Evolutionary conservation across 1,140 invertebrate species (phyloP).

Genomic region (Anastrepha ludens): DNA sequence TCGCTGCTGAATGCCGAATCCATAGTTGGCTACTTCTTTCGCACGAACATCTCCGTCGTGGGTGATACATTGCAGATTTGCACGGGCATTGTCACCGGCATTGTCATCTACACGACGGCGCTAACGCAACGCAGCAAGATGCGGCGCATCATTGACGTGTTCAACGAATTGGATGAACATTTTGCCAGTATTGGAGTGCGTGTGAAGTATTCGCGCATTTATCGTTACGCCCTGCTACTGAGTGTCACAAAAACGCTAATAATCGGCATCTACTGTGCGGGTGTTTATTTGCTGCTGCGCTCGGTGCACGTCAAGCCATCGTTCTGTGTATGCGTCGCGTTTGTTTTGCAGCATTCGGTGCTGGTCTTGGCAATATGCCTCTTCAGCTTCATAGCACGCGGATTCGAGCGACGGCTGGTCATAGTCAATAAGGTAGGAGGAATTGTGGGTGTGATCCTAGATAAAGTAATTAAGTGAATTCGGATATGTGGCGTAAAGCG

Average conservation of each 20-base stretch:
- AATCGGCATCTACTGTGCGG: constrained; percentile 63
- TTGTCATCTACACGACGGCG: constrained; percentile 61
- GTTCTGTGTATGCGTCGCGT: constrained; percentile 58
- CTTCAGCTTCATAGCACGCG: constrained; percentile 66
- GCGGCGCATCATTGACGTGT: constrained; percentile 62
- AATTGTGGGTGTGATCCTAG: not conserved
- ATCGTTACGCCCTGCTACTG: constrained; percentile 61
- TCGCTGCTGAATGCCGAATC: constrained; percentile 66
- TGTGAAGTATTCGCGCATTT: constrained; percentile 66
- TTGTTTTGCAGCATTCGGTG: constrained; percentile 63
- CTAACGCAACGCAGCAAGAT: constrained; percentile 56
- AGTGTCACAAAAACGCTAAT: constrained; percentile 61
- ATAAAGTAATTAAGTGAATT: too few relatives aligned
- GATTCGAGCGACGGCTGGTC: constrained; percentile 66
- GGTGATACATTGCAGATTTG: constrained; percentile 70
- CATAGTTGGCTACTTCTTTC: constrained; percentile 71
- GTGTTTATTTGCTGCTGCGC: constrained; percentile 57
- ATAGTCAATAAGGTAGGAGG: constrained; percentile 65
- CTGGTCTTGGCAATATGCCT: constrained; percentile 69
- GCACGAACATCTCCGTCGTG: constrained; percentile 67
- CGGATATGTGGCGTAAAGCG: too few relatives aligned
- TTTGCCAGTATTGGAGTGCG: constrained; percentile 63
- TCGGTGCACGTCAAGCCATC: constrained; percentile 46
- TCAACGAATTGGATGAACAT: constrained; percentile 63
- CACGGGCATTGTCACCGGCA: constrained; percentile 65